These are phyloP conservation scores for Betta splendens DNA, from an alignment of 2,797 vertebrate genomes.

Conservation along the genomic window DNA sequence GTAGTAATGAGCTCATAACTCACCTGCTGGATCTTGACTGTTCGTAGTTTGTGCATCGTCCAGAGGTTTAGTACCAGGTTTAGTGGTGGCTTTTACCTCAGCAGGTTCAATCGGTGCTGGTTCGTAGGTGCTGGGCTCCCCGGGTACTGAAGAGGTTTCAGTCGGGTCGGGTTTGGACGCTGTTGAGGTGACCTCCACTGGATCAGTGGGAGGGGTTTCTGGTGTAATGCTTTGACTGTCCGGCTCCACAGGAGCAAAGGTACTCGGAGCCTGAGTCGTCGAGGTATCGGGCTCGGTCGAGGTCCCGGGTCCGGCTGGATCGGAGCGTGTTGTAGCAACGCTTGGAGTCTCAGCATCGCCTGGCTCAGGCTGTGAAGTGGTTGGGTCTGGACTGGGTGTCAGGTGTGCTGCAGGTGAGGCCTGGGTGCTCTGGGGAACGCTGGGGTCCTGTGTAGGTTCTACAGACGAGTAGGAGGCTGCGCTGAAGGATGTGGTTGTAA, in stretches of 20 bases:
- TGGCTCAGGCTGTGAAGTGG: neutral
- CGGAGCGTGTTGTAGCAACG: neutral
- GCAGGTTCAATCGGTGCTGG: constrained; percentile 24
- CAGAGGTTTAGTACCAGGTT: constrained; percentile 54
- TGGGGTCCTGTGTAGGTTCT: too few relatives aligned
- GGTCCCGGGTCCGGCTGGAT: neutral
- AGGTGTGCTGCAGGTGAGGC: constrained; percentile 3
- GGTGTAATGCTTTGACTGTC: neutral
- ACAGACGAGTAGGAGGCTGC: too few relatives aligned
- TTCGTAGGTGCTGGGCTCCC: constrained; percentile 18
- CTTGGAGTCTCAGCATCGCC: constrained; percentile 1
- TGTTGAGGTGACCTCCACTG: neutral
- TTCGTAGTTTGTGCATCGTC: constrained; percentile 9
- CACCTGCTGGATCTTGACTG: constrained; percentile 62
- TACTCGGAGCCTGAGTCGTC: constrained; percentile 7
- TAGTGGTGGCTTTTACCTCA: constrained; percentile 33
- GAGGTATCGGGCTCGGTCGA: neutral
- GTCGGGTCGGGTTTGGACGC: constrained; percentile 7
- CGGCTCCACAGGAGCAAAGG: constrained; percentile 13
- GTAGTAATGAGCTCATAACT: neutral
- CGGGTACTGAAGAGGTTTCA: constrained; percentile 36
- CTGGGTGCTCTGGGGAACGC: neutral
- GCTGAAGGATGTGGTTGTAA: neutral
- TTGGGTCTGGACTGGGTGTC: constrained; percentile 2
- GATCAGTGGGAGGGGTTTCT: constrained; percentile 12